Conservation (phyloP, 2,888 invertebrate species). For the Lysandra bellargus region DNA sequence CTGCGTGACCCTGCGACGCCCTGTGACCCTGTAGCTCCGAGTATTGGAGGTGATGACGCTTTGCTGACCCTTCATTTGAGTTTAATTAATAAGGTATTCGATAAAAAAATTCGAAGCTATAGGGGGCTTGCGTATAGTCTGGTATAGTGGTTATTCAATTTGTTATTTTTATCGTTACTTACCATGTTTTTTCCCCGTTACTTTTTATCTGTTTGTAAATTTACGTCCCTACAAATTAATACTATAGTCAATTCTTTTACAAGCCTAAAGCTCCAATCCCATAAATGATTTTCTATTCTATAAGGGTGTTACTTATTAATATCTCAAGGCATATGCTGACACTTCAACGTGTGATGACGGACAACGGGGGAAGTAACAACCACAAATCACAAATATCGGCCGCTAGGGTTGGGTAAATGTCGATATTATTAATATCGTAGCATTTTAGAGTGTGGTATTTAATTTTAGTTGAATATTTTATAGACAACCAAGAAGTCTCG, state of each 20-base stretch:
- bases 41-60: background rate
- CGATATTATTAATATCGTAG: background rate
- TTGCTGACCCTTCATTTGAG: background rate
- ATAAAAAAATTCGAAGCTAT: no score
- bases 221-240: no score
- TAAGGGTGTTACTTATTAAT: background rate
- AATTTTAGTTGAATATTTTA: no score
- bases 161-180: no score
- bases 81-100: no score
- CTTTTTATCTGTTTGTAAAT: no score
- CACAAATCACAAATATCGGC: constrained; percentile 25
- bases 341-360: background rate
- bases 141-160: no score
- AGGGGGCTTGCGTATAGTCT: no score
- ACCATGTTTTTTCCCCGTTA: no score
- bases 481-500: no score
- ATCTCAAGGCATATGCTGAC: background rate
- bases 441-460: no score
- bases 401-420: background rate
- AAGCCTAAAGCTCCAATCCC: rapidly evolving
- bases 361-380: constrained; percentile 7
- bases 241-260: no score
- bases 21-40: background rate
- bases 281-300: background rate
- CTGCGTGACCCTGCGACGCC: background rate